A percentile compares a stretch with the other conserved stretches of the same genome.
Evolutionary conservation across 64 coral and sea anemone genomes (phyloP).

Genomic region (Stylophora pistillata): DNA sequence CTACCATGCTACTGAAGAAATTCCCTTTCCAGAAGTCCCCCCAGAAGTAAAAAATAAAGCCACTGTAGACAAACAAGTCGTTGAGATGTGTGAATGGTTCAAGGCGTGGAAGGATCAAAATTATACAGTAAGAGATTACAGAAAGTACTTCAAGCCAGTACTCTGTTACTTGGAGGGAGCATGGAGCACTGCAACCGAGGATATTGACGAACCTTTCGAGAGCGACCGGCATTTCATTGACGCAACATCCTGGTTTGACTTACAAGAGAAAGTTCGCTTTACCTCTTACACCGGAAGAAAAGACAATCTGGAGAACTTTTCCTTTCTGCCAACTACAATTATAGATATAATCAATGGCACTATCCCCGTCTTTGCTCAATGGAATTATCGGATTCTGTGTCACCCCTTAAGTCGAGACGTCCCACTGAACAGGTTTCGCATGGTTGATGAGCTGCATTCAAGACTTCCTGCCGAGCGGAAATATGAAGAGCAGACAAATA

Average conservation of each 20-base stretch:
- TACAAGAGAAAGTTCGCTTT: conserved; percentile 85
- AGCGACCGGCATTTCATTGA: conserved; percentile 83
- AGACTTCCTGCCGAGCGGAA: conserved; percentile 28
- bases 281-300: conserved; percentile 78
- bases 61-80: conserved; percentile 38
- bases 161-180: conserved; percentile 74
- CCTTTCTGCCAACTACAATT: conserved; percentile 74
- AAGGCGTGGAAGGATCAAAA: conserved; percentile 66
- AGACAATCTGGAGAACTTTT: conserved; percentile 80
- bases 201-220: conserved; percentile 78
- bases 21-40: conserved; percentile 78
- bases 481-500: conserved; percentile 29
- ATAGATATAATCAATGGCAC: conserved; percentile 48
- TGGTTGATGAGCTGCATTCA: conserved; percentile 56
- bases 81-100: conserved; percentile 71
- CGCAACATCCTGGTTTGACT: conserved; percentile 68
- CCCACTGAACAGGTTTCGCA: conserved; percentile 62
- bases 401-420: conserved; percentile 61
- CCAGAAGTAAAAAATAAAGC: conserved; percentile 41
- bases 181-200: conserved; percentile 52
- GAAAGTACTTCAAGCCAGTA: conserved; percentile 77
- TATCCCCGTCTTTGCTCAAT: conserved; percentile 70
- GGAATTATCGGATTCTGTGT: conserved; percentile 80
- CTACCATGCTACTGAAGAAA: conserved; percentile 45
- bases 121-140: conserved; percentile 59